Evolutionary conservation across 2,113 vertebrate genomes (phyloP).

Genomic region (Grus americana): DNA sequence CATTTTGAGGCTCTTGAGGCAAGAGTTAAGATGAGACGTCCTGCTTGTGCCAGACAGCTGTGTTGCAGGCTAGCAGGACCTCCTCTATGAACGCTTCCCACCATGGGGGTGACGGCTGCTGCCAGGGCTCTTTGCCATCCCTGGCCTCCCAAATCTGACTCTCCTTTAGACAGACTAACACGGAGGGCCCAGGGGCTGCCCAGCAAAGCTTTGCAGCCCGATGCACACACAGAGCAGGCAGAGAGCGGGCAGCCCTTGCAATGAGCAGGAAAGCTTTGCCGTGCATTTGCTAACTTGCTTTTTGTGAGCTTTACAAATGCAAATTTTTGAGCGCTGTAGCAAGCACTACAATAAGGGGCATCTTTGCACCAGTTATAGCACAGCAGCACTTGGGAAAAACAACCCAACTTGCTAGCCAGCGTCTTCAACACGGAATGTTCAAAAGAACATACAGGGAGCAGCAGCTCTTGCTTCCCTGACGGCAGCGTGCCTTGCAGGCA

Average conservation of each 20-base stretch:
- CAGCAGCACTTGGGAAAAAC: neutral
- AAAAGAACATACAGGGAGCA: neutral
- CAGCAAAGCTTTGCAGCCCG: neutral
- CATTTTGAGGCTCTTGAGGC: neutral
- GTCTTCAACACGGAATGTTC: neutral
- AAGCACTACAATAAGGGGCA: neutral
- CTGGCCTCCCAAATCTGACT: neutral
- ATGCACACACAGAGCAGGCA: neutral
- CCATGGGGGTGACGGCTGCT: neutral
- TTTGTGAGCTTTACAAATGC: neutral
- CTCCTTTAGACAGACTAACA: neutral
- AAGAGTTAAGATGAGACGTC: neutral
- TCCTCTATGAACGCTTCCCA: fast-evolving
- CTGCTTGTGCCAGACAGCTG: neutral
- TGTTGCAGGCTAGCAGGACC: neutral
- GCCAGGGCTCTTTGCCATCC: neutral
- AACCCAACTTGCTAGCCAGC: neutral
- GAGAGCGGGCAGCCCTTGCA: neutral
- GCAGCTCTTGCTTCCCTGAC: neutral
- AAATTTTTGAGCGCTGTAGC: neutral
- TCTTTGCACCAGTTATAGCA: neutral
- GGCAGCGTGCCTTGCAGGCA: fast-evolving
- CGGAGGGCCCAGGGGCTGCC: fast-evolving
- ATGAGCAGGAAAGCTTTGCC: neutral
- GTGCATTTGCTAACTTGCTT: neutral